Base-by-base conservation (phyloP, 2,113 vertebrate species). In the Mellivora capensis region DNA sequence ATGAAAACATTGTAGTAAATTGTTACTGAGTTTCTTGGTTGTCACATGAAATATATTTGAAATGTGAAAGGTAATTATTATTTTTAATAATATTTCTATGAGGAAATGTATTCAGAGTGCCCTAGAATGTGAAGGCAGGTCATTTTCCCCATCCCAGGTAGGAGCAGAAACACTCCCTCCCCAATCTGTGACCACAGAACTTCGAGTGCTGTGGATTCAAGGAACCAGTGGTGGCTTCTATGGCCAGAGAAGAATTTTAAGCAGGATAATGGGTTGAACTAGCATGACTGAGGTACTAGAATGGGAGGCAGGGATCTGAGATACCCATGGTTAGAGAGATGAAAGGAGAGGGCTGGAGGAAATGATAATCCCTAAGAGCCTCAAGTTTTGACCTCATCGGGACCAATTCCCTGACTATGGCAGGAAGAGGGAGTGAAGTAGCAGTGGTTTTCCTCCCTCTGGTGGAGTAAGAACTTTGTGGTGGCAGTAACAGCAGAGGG, bases 81-180 rank as follows among this genome's bases (percentile, higher is more conserved):
- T 39, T 90, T 97, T 93, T 64, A 94, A 87, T 71, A 90, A 57
- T 61, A 94, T 87, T 57, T 77, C 39, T 72, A 49, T 18, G 37
- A 42, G n/a, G 39, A 84, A 97, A 83, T 54, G 9, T 62, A 77
- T 87, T 91, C 29, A 72, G 74, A 54, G 12, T 74, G 44, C 27
- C 31, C 34, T 39, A 71, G 82, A 91, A 54, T 89, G 44, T 72
- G 25, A 61, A 67, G 54, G n/a, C 11, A 93, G 39, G 31, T 85
- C 57, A 59, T 86, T 67, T 25, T 82, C 11, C 12, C 21, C 11
- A 81, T 54, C 2, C 17, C 15, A 25, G 13, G 7, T 31, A 31
- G 29, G 49, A 49, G 52, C 8, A 67, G 49, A 37, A 87, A 86
- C 6, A 61, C 34, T 14, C 3, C 6, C 7, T 84, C 12, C 27